Conservation (phyloP, 2,113 vertebrate genomes). For the Seriola aureovittata region DNA sequence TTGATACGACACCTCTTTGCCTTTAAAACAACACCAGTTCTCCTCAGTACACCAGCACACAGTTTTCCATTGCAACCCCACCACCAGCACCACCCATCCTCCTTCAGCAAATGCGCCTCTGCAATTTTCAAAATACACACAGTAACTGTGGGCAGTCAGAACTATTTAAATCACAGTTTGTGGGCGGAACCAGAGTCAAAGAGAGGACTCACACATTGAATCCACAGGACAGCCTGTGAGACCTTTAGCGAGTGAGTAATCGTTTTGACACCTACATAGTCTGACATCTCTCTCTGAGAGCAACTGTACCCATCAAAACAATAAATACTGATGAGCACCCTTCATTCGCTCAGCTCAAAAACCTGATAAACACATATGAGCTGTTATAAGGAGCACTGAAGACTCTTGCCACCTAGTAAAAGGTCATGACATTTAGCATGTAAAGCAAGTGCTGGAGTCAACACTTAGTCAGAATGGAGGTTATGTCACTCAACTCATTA, state of each 20-base stretch:
- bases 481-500: not conserved
- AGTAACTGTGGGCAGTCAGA: constrained; percentile 33
- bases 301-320: constrained; percentile 7
- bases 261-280: constrained; percentile 52
- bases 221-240: constrained; percentile 51
- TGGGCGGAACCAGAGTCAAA: constrained; percentile 61
- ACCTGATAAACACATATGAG: not conserved
- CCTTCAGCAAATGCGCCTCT: constrained; percentile 3
- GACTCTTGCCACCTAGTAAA: not conserved
- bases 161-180: constrained; percentile 52
- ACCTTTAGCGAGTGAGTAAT: constrained; percentile 54
- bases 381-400: not conserved
- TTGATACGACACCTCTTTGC: too few relatives aligned
- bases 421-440: constrained; percentile 9
- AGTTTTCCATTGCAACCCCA: too few relatives aligned
- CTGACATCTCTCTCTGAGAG: constrained; percentile 42
- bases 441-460: not conserved
- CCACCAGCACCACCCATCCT: not conserved
- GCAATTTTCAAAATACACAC: constrained; percentile 30
- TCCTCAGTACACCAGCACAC: too few relatives aligned
- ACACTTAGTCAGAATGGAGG: constrained; percentile 1
- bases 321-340: constrained; percentile 13
- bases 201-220: constrained; percentile 48
- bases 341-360: not conserved
- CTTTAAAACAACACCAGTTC: too few relatives aligned